Evolutionary conservation across 2,797 vertebrate species (phyloP), one percentile per base, ranked within the genome.

Genomic region (Oreortyx pictus): DNA sequence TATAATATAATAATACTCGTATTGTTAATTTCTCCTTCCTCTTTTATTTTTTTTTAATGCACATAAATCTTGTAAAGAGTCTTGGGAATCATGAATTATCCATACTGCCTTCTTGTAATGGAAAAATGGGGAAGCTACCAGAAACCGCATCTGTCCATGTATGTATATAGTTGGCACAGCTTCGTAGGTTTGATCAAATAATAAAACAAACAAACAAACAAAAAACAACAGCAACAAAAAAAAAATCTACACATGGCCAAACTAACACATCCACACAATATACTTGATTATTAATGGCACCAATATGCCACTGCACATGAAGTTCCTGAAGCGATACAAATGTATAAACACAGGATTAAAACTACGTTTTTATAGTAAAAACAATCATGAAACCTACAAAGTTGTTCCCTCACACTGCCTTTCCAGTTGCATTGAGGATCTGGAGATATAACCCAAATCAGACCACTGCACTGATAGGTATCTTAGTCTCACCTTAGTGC

Each of bases 21-120:
- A 49, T 33, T 80, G 84, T 54, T 72, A 85, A 76, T 74, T 89
- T 62, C 13, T 59, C 31, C 27, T 81, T 12, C 39, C 39, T 49
- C 33, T 62, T 90, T 91, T 52, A 71, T 76, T 8, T 39, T 39
- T 39, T 39, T 39, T 39, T 39, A 4, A 3, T 59, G 35, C 47
- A 57, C 41, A 8, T 20, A 91, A 89, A 29, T 44, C 64, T 74
- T 47, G 16, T 35, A 83, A 89, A 95, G 93, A 86, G 64, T 27
- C 29, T 46, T 81, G 67, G 46, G 89, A 92, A 89, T 89, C 59
- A 74, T 77, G 86, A 83, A 46, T 13, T 71, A n/a, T 83, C 57
- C 52, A 57, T n/a, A 13, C 31, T 57, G 9, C 68, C 44, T 82
- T 50, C 24, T 23, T 89, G 88, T 60, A 49, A 73, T 24, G 54